Conservation (phyloP, 2,113 vertebrate species). For the Haplochromis burtoni region DNA sequence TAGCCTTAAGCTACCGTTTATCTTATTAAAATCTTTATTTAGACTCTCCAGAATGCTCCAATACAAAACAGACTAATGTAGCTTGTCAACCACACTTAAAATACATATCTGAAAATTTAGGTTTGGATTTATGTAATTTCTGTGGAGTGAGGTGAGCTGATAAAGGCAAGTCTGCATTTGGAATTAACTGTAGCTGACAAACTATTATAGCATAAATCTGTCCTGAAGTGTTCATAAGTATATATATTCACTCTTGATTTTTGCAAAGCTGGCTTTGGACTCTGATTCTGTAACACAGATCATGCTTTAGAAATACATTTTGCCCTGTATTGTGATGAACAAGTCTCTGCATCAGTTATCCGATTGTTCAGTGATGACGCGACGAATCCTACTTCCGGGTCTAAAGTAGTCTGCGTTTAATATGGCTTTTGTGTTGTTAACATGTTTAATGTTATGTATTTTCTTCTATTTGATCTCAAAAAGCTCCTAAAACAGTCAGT, state of each 20-base stretch:
- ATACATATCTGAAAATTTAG: neutral
- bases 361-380: too few relatives aligned
- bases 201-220: neutral
- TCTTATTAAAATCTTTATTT: neutral
- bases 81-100: neutral
- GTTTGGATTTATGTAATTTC: neutral
- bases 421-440: too few relatives aligned
- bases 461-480: too few relatives aligned
- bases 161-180: neutral
- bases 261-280: neutral
- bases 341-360: neutral
- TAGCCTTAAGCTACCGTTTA: neutral
- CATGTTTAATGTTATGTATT: too few relatives aligned
- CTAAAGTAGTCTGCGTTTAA: too few relatives aligned
- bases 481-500: too few relatives aligned
- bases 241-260: neutral
- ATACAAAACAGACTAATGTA: neutral
- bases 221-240: neutral
- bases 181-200: neutral
- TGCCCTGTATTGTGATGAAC: neutral
- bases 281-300: neutral
- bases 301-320: neutral
- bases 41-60: neutral
- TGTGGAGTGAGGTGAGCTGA: neutral
- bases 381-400: too few relatives aligned